phyloP scores from a whole-genome alignment of 2,888 invertebrate genomes.

The Hoplodrina blanda region DNA sequence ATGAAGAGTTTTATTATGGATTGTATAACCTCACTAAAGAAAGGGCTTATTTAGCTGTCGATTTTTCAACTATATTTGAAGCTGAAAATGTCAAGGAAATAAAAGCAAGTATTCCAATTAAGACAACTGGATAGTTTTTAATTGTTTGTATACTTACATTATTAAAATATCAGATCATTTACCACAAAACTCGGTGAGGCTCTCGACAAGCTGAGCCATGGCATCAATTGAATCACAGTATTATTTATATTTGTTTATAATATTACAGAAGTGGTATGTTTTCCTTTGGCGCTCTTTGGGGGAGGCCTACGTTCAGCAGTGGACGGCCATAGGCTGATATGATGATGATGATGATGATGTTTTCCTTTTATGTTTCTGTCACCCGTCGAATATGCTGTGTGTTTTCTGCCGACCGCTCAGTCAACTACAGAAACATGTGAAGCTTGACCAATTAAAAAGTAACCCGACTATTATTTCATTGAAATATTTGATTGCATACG shows the following conservation, averaged over 20 bases:
- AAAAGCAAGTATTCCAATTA: conserved; percentile 62
- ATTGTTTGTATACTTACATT: background rate
- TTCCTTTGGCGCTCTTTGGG: no score
- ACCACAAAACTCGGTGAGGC: background rate
- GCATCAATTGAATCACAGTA: background rate
- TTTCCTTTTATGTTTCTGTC: no score
- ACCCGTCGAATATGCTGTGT: no score
- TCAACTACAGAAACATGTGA: no score
- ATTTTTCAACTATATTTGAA: conserved; percentile 71
- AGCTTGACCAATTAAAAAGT: no score
- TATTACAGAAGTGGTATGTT: background rate
- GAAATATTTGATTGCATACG: conserved; percentile 3
- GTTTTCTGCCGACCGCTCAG: no score
- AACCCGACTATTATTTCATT: background rate
- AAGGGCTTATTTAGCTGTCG: conserved; percentile 64
- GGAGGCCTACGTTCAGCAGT: no score
- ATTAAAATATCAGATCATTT: no score
- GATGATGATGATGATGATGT: no score
- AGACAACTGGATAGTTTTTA: background rate
- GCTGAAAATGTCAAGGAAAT: conserved; percentile 58
- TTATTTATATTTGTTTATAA: background rate
- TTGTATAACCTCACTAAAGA: conserved; percentile 64
- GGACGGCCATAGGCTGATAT: no score
- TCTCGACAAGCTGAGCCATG: background rate
- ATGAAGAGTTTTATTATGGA: conserved; percentile 68